A percentile compares a stretch with the other conserved stretches of the same genome.
phyloP scores from a whole-genome alignment of 1,140 invertebrate species.

The Arion vulgaris region DNA sequence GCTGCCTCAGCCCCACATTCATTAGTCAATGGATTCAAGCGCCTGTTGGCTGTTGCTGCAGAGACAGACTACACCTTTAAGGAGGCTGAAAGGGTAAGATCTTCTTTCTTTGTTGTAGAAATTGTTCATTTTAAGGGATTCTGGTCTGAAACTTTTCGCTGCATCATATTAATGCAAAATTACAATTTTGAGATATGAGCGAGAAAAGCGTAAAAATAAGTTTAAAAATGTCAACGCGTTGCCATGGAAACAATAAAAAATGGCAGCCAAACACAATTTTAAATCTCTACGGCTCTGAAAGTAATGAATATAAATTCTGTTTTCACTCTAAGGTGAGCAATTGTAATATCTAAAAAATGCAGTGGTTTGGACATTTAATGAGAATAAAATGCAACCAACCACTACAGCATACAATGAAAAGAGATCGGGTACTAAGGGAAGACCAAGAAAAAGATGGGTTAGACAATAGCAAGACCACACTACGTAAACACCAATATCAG shows the following conservation, averaged over 20 bases:
- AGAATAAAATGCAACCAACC: too few relatives aligned
- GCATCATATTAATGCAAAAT: neutral
- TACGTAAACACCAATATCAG: too few relatives aligned
- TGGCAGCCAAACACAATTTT: neutral
- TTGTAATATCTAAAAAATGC: too few relatives aligned
- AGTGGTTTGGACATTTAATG: too few relatives aligned
- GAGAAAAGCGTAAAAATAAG: neutral
- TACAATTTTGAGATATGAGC: neutral
- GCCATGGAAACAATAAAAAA: neutral
- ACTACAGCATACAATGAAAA: too few relatives aligned
- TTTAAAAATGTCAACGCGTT: neutral
- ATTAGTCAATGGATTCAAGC: constrained; percentile 98
- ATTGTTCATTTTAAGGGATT: neutral
- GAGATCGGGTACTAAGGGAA: too few relatives aligned
- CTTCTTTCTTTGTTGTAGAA: neutral
- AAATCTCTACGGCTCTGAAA: neutral
- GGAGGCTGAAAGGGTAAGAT: constrained; percentile 87
- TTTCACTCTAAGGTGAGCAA: too few relatives aligned
- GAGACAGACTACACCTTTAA: constrained; percentile 96
- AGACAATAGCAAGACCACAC: too few relatives aligned
- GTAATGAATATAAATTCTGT: too few relatives aligned
- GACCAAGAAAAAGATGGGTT: too few relatives aligned
- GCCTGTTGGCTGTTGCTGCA: constrained; percentile 95
- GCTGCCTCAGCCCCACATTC: constrained; percentile 97
- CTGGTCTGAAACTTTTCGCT: neutral